Evolutionary conservation across 2,888 invertebrate genomes (phyloP).

Genomic region (Pterostichus madidus): DNA sequence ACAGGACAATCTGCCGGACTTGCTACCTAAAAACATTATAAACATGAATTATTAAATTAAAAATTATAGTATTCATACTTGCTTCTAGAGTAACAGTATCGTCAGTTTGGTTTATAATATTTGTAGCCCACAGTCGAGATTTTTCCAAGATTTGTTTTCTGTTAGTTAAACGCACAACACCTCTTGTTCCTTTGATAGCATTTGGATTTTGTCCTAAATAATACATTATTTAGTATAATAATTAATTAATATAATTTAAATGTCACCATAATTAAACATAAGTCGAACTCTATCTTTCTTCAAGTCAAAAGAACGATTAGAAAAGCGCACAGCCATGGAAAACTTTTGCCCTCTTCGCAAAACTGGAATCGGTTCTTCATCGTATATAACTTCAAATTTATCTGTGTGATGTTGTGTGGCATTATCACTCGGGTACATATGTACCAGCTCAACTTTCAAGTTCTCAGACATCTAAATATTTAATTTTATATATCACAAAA

Average conservation of each 20-base stretch:
- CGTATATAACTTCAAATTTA: conserved; percentile 84
- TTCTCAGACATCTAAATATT: conserved; percentile 75
- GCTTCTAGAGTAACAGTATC: conserved; percentile 77
- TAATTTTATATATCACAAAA: not conserved
- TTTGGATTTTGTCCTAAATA: conserved; percentile 78
- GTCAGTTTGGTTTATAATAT: conserved; percentile 72
- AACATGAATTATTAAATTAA: not conserved
- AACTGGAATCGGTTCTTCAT: conserved; percentile 81
- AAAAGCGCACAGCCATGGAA: conserved; percentile 83
- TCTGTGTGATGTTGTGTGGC: conserved; percentile 84
- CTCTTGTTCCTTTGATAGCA: conserved; percentile 80
- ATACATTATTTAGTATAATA: conserved; percentile 32
- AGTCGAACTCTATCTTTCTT: conserved; percentile 83
- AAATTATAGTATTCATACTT: conserved; percentile 60
- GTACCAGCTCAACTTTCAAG: conserved; percentile 80
- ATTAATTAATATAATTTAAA: not conserved
- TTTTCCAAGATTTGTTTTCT: conserved; percentile 70
- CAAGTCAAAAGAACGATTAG: conserved; percentile 81
- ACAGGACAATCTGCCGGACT: conserved; percentile 83
- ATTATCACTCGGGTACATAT: conserved; percentile 85
- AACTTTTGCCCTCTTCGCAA: conserved; percentile 87
- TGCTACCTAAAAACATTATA: conserved; percentile 78
- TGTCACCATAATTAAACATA: conserved; percentile 83
- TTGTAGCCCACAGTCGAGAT: conserved; percentile 74
- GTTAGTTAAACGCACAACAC: conserved; percentile 73